A percentile compares a stretch with the other conserved stretches of the same genome.
Conservation (phyloP, 1,140 invertebrate species). For the Delia radicum region DNA sequence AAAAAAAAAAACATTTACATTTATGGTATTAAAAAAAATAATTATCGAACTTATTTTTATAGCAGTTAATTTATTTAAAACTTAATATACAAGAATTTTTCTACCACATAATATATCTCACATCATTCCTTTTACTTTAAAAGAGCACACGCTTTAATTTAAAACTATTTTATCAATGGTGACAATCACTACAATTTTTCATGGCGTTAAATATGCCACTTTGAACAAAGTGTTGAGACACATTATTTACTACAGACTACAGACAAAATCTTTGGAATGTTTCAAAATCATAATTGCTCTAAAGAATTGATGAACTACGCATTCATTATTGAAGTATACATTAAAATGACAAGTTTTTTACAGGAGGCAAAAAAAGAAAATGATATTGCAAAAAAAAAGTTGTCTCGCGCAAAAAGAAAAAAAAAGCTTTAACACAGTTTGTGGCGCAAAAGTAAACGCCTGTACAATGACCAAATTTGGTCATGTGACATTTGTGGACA, state of each 20-base stretch:
- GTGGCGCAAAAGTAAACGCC: constrained; percentile 22
- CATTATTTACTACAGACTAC: background rate
- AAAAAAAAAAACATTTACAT: too few species aligned
- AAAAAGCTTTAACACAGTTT: constrained; percentile 11
- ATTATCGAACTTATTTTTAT: too few species aligned
- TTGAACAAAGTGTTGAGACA: background rate
- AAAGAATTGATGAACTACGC: background rate
- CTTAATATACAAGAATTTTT: too few species aligned
- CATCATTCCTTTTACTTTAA: too few species aligned
- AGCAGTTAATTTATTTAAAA: too few species aligned
- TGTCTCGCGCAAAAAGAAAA: background rate
- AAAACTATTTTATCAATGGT: constrained; percentile 14
- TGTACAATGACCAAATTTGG: constrained; percentile 10
- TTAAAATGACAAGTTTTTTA: background rate
- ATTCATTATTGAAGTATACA: constrained; percentile 6
- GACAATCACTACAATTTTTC: constrained; percentile 9
- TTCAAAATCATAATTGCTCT: constrained; percentile 5
- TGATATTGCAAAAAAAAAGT: background rate
- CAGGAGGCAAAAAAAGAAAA: background rate
- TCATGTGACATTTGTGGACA: background rate
- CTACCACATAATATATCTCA: too few species aligned
- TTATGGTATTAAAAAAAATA: background rate
- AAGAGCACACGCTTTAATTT: constrained; percentile 17
- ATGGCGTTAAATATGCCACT: constrained; percentile 23
- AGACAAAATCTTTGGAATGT: background rate